Percentiles rank a stretch among this genome's conserved stretches.
Evolutionary conservation across 2,888 invertebrate species (phyloP).

Genomic region (Sthenelais limicola): DNA sequence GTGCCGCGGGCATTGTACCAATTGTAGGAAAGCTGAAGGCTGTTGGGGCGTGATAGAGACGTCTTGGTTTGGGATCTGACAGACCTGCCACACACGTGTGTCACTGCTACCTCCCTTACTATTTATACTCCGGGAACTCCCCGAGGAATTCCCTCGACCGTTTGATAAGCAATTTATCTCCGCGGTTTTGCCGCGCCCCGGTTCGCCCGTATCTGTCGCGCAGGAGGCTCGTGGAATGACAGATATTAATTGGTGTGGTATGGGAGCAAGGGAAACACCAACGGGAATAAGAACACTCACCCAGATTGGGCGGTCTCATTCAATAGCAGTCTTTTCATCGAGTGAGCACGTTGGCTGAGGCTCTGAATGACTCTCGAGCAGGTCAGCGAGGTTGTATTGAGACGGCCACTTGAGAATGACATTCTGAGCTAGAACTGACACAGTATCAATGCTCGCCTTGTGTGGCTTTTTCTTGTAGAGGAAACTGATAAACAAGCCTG

Average conservation of each 20-base stretch:
- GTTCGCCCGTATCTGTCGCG: slow-evolving; percentile 18
- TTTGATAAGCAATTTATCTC: slow-evolving; percentile 38
- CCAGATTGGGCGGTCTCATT: slow-evolving; percentile 19
- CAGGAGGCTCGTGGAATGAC: slow-evolving; percentile 9
- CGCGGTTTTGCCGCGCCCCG: slow-evolving; percentile 19
- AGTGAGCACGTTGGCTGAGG: too few relatives aligned
- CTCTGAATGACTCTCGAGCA: too few relatives aligned
- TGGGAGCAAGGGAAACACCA: slow-evolving; percentile 8
- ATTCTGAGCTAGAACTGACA: too few relatives aligned
- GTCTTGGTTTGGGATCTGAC: slow-evolving; percentile 14
- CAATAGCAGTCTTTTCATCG: slow-evolving; percentile 36
- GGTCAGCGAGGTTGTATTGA: too few relatives aligned
- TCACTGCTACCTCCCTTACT: neutral
- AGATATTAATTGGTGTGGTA: slow-evolving; percentile 34
- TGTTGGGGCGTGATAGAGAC: slow-evolving; percentile 29
- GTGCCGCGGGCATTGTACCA: slow-evolving; percentile 19
- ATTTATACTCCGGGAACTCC: neutral
- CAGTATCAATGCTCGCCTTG: too few relatives aligned
- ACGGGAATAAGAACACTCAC: slow-evolving; percentile 31
- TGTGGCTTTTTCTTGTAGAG: too few relatives aligned
- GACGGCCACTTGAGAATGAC: too few relatives aligned
- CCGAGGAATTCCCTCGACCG: slow-evolving; percentile 14
- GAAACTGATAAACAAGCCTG: too few relatives aligned
- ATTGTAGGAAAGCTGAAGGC: neutral
- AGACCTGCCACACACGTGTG: neutral